Base-by-base conservation (phyloP, 2,113 vertebrate species). In the Meles meles region DNA sequence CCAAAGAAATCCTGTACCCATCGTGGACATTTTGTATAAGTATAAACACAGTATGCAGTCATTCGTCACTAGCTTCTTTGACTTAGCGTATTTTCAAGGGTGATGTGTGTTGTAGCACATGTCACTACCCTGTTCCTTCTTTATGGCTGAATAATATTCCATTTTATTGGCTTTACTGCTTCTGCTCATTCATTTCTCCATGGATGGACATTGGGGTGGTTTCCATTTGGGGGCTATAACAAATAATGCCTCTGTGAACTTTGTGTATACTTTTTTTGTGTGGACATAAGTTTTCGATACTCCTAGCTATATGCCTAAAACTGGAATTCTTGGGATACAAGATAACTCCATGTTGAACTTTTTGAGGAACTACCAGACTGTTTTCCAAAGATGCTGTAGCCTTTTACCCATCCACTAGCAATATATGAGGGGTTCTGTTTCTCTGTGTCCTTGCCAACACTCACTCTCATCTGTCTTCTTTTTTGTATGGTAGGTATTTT, bases 1-100 rank as follows among this genome's bases (percentile, higher is more conserved):
- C 91, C 20, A 84, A 93, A 93, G 39, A 97, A 96, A 96, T 79
- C 39, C 27, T 91, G 21, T 80, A 14, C 25, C 27, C 67, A 20
- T 55, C 44, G 39, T 82, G 29, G 31, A 52, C 65, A 77, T 63
- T 81, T 52, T 37, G 34, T 86, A 49, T 21, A 88, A 88, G 71
- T 90, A 25, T 7, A 76, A 71, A 65, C 23, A 34, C 13, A 86
- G 15, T 71, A 42, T 47, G 42, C 79, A 20, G 65, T 25, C 18
- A 93, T 85, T 65, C 88, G 63, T 39, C 49, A 47, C 49, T 31
- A 34, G 59, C 8, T 93, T 96, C 18, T 96, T 94, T 90, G 39
- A 88, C 25, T n/a, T 80, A 89, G 31, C 29, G 25, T 84, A 69
- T 77, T 94, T 96, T 76, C 59, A 81, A 93, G 59, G 39, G 72